These are phyloP conservation scores for Sinosuthora webbiana DNA, from an alignment of 2,113 vertebrate species.

Conservation along the genomic window DNA sequence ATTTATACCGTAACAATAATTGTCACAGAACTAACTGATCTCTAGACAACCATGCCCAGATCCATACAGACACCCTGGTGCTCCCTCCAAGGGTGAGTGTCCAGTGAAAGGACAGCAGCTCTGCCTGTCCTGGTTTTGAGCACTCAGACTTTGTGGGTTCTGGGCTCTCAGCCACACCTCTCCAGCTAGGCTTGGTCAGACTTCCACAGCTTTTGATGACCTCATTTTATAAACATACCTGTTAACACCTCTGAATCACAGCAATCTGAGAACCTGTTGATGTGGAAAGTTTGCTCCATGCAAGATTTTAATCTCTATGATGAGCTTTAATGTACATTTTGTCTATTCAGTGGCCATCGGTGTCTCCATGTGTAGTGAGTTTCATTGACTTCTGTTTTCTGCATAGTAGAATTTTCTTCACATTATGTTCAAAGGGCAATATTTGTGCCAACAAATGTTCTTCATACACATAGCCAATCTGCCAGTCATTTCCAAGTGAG, in stretches of 20 bases:
- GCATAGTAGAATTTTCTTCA: neutral
- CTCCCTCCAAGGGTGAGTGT: accelerated
- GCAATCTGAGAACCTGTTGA: neutral
- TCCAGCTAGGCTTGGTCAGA: neutral
- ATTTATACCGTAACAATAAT: neutral
- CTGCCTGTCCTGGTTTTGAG: neutral
- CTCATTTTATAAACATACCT: neutral
- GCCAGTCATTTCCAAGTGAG: neutral
- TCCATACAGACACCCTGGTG: accelerated
- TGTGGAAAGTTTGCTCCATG: neutral
- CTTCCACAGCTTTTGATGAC: neutral
- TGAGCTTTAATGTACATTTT: neutral
- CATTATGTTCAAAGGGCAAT: neutral
- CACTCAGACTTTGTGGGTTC: neutral
- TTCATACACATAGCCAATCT: neutral
- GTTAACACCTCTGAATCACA: neutral
- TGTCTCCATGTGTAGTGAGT: neutral
- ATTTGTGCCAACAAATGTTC: neutral
- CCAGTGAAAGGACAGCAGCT: neutral
- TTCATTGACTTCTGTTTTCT: neutral
- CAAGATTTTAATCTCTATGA: neutral
- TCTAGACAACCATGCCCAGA: neutral
- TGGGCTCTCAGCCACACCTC: neutral
- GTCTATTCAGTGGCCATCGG: accelerated
- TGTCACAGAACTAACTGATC: neutral